phyloP scores from a whole-genome alignment of 2,797 vertebrate species.

The Gymnodraco acuticeps region DNA sequence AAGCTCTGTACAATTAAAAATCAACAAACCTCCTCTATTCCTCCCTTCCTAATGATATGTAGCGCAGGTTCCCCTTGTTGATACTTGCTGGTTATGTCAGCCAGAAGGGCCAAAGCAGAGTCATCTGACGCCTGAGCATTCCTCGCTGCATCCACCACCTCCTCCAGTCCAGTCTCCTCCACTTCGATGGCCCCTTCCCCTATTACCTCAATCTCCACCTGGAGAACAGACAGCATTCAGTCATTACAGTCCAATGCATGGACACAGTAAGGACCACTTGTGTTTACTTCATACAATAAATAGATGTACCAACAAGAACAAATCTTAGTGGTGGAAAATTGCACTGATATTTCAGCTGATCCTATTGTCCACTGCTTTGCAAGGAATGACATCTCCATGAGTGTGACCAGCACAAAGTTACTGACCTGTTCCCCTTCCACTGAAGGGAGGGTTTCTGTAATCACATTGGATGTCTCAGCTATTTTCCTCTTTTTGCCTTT shows the following conservation, averaged over 20 bases:
- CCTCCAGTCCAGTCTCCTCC: slow-evolving; percentile 89
- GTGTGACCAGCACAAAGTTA: slow-evolving; percentile 39
- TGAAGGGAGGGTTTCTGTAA: slow-evolving; percentile 92
- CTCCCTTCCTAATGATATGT: slow-evolving; percentile 83
- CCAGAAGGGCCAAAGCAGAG: slow-evolving; percentile 95
- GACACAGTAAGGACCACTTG: not conserved
- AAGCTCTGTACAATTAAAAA: not conserved
- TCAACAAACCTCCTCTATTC: slow-evolving; percentile 75
- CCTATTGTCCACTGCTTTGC: not conserved
- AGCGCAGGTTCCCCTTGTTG: slow-evolving; percentile 90
- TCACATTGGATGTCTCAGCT: slow-evolving; percentile 94
- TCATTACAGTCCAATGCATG: not conserved
- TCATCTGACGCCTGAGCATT: slow-evolving; percentile 92
- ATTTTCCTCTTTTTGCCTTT: slow-evolving; percentile 94
- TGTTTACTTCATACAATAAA: not conserved
- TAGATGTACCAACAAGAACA: not conserved
- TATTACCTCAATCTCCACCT: slow-evolving; percentile 94
- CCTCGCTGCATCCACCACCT: slow-evolving; percentile 89
- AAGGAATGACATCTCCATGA: not conserved
- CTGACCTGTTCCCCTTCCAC: slow-evolving; percentile 91
- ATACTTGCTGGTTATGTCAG: slow-evolving; percentile 99
- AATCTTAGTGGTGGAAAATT: not conserved
- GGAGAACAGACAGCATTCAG: slow-evolving; percentile 26
- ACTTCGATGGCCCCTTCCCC: slow-evolving; percentile 89
- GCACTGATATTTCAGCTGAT: not conserved